A percentile compares a stretch with the other conserved stretches of the same genome.
phyloP scores from a whole-genome alignment of 2,113 vertebrate species.

The Vulpes lagopus region DNA sequence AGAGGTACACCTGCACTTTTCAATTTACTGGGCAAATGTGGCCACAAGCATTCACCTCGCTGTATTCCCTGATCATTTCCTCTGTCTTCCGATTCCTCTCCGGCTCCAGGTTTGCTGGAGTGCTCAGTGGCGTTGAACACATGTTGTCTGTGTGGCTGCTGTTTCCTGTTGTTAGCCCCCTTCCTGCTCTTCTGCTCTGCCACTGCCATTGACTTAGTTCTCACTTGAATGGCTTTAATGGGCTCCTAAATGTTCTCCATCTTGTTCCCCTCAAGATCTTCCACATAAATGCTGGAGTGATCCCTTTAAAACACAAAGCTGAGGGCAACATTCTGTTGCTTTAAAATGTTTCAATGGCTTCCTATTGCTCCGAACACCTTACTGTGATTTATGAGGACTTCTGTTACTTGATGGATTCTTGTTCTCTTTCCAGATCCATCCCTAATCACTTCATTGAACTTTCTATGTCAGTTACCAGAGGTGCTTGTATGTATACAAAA shows the following conservation, averaged over 20 bases:
- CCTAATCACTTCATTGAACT: background rate
- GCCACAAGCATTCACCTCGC: background rate
- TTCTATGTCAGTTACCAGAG: background rate
- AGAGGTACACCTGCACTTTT: background rate
- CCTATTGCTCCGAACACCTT: background rate
- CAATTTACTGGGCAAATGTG: background rate
- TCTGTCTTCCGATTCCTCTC: background rate
- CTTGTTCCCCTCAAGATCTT: background rate
- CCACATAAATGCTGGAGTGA: background rate
- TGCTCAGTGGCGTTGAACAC: background rate
- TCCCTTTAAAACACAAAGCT: background rate
- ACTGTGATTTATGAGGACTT: background rate
- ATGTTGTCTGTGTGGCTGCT: background rate
- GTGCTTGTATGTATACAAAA: background rate
- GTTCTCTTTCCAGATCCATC: background rate
- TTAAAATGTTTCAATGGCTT: background rate
- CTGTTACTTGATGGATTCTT: background rate
- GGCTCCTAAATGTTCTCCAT: background rate
- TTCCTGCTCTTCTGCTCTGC: background rate
- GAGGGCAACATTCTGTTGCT: background rate
- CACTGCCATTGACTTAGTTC: background rate
- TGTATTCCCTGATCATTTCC: background rate
- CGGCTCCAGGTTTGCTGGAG: background rate
- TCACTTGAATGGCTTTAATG: slow-evolving; percentile 13
- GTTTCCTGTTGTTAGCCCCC: background rate